phyloP scores from a whole-genome alignment of 2,888 invertebrate genomes.

The Tricholauxania praeusta region DNA sequence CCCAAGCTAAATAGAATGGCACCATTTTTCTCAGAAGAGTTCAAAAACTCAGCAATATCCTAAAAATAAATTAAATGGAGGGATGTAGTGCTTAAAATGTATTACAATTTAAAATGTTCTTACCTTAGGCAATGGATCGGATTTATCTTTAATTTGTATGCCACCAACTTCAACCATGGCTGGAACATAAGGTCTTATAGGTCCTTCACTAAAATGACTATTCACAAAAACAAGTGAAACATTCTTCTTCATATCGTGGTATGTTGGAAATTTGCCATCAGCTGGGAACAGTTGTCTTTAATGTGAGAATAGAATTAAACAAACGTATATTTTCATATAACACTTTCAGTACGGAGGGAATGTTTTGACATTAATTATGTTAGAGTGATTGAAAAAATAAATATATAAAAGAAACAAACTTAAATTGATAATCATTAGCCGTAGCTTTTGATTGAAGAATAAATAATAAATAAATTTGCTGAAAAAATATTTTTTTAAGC shows the following conservation, averaged over 20 bases:
- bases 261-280: conserved; percentile 49
- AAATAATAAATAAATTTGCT: no score
- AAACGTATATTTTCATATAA: no score
- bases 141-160: conserved; percentile 62
- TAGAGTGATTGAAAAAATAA: no score
- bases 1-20: conserved; percentile 69
- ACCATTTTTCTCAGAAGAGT: conserved; percentile 65
- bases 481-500: no score
- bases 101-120: conserved; percentile 1
- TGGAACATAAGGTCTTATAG: conserved; percentile 62
- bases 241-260: conserved; percentile 55
- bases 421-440: no score
- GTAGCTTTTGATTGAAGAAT: no score
- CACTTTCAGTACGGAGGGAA: no score
- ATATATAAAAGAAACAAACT: no score
- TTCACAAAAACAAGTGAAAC: conserved; percentile 61
- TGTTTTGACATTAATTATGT: no score
- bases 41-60: conserved; percentile 63
- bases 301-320: no score
- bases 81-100: not conserved
- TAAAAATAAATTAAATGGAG: conserved; percentile 48
- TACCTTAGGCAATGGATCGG: conserved; percentile 60
- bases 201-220: conserved; percentile 62
- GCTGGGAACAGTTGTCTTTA: no score
- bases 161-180: conserved; percentile 64